Percentiles rank a stretch among this genome's conserved stretches.
Evolutionary conservation across 2,797 vertebrate species (phyloP).

Genomic region (Tragelaphus eurycerus): DNA sequence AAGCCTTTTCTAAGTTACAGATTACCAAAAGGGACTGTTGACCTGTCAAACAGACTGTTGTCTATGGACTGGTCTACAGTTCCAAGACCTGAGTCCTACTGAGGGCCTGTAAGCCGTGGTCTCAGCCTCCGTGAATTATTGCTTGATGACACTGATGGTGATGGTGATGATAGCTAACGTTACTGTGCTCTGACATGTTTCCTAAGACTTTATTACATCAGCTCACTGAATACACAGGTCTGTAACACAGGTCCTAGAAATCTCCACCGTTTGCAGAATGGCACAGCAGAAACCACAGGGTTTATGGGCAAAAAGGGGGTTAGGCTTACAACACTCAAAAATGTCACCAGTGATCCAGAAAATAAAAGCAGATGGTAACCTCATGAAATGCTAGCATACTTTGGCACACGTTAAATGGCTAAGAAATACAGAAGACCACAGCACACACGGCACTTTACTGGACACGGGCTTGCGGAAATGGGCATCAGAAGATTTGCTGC

Average conservation of each 20-base stretch:
- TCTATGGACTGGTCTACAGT: background rate
- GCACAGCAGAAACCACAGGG: background rate
- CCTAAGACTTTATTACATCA: background rate
- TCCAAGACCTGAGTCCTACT: background rate
- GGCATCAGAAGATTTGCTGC: background rate
- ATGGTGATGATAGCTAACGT: background rate
- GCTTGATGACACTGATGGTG: background rate
- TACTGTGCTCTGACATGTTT: background rate
- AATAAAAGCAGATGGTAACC: background rate
- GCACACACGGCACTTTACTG: rapidly evolving
- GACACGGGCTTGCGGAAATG: background rate
- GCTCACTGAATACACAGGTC: background rate
- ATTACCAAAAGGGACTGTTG: background rate
- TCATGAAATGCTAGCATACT: background rate
- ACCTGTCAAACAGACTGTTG: background rate
- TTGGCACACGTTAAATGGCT: background rate
- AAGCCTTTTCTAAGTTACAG: background rate
- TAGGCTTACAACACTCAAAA: background rate
- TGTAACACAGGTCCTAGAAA: background rate
- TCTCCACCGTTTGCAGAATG: background rate
- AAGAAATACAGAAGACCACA: background rate
- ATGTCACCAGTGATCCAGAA: background rate
- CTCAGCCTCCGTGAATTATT: background rate
- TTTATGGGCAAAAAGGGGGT: background rate
- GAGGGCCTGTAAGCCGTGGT: background rate